phyloP scores from a whole-genome alignment of 2,113 vertebrate genomes.

The Gavialis gangeticus region DNA sequence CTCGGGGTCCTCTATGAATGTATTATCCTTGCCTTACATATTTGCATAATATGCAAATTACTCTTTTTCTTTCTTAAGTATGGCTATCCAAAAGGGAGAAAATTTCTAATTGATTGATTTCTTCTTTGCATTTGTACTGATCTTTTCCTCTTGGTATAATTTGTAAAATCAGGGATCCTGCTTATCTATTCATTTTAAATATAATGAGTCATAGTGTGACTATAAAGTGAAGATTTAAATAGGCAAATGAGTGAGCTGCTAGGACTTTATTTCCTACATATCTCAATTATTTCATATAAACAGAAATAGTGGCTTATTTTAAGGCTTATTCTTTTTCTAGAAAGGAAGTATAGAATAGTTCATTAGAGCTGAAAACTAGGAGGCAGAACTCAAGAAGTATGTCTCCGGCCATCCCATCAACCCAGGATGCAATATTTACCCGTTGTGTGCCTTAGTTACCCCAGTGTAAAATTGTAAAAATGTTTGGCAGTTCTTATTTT shows the following conservation, averaged over 20 bases:
- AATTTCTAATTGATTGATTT: constrained; percentile 36
- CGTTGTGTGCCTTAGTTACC: neutral
- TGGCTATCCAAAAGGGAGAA: constrained; percentile 33
- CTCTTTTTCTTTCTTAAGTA: constrained; percentile 55
- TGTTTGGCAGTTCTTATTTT: neutral
- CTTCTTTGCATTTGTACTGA: constrained; percentile 24
- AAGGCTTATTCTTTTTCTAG: neutral
- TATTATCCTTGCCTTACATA: constrained; percentile 31
- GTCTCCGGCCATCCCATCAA: neutral
- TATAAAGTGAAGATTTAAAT: neutral
- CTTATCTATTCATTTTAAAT: neutral
- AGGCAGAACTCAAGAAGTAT: neutral
- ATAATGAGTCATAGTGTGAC: neutral
- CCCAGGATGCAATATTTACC: neutral
- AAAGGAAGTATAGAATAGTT: neutral
- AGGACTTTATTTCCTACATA: neutral
- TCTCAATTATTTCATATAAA: neutral
- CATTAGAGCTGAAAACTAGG: neutral
- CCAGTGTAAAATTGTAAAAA: too few species aligned
- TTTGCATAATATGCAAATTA: constrained; percentile 59
- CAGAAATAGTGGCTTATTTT: neutral
- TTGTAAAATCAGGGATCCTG: neutral
- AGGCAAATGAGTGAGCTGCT: neutral
- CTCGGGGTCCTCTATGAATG: constrained; percentile 63
- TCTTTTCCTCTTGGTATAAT: neutral